Conservation (phyloP, 2,888 invertebrate species). For the Pollenia angustigena region DNA sequence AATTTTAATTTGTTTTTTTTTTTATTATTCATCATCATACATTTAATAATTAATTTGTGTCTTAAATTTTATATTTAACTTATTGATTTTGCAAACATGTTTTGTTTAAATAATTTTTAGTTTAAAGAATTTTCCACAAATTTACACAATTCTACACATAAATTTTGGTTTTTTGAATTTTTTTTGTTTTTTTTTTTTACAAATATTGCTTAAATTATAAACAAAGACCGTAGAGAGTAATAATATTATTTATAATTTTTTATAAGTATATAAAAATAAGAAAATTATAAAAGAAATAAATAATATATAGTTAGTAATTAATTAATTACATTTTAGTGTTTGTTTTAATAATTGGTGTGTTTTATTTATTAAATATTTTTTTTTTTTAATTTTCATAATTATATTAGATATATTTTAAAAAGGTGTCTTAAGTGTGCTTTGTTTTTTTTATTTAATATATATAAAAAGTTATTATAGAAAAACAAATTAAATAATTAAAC, state of each 20-base stretch:
- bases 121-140: conserved; percentile 62
- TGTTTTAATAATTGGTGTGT: conserved; percentile 47
- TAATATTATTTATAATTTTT: conserved; percentile 32
- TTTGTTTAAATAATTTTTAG: conserved; percentile 60
- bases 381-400: conserved; percentile 13
- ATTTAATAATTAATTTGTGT: conserved; percentile 73
- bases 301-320: conserved; percentile 70
- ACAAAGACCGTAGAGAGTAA: conserved; percentile 67
- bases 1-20: conserved; percentile 72
- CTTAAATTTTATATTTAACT: conserved; percentile 65
- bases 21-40: conserved; percentile 65
- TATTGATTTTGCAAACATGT: conserved; percentile 64
- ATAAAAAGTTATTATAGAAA: conserved; percentile 20
- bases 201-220: conserved; percentile 72
- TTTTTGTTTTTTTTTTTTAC: conserved; percentile 39
- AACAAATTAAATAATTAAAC: conserved; percentile 48
- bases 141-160: conserved; percentile 70
- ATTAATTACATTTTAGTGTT: conserved; percentile 57
- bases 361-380: conserved; percentile 21
- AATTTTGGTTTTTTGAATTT: conserved; percentile 55
- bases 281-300: conserved; percentile 71
- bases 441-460: conserved; percentile 26
- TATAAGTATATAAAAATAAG: conserved; percentile 60
- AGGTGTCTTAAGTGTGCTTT: conserved; percentile 63
- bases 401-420: conserved; percentile 29